These are phyloP conservation scores for Pteropus rufus DNA, from an alignment of 2,797 vertebrate genomes.

Conservation along the genomic window DNA sequence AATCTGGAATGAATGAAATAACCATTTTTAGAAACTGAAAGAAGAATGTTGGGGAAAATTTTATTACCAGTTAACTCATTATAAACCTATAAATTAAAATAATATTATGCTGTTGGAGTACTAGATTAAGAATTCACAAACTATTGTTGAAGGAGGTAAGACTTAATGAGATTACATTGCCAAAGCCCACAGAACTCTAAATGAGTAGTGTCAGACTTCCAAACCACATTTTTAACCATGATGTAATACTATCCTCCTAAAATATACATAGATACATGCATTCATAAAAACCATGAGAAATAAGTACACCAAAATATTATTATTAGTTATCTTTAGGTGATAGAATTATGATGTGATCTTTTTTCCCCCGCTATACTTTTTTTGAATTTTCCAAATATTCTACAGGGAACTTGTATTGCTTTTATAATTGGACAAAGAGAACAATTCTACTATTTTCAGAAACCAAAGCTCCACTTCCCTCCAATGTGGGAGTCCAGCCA, in stretches of 20 bases:
- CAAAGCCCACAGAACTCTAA: conserved; percentile 5
- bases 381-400: not conserved
- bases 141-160: not conserved
- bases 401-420: not conserved
- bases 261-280: not conserved
- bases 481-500: conserved; percentile 56
- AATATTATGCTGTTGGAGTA: not conserved
- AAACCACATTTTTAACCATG: not conserved
- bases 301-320: not conserved
- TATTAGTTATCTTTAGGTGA: not conserved
- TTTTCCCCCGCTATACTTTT: not conserved
- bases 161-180: not conserved
- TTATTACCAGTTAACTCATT: not conserved
- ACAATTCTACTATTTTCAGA: conserved; percentile 52
- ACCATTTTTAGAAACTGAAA: conserved; percentile 1
- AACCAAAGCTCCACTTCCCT: conserved; percentile 41
- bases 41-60: not conserved
- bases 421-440: conserved; percentile 39
- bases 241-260: not conserved
- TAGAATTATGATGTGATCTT: not conserved
- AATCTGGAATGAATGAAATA: conserved; percentile 29
- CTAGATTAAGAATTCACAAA: conserved; percentile 12
- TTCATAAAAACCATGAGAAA: not conserved
- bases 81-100: not conserved
- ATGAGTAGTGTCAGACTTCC: not conserved